Base-by-base conservation (phyloP, 2,888 invertebrate species). In the Salpingus planirostris region DNA sequence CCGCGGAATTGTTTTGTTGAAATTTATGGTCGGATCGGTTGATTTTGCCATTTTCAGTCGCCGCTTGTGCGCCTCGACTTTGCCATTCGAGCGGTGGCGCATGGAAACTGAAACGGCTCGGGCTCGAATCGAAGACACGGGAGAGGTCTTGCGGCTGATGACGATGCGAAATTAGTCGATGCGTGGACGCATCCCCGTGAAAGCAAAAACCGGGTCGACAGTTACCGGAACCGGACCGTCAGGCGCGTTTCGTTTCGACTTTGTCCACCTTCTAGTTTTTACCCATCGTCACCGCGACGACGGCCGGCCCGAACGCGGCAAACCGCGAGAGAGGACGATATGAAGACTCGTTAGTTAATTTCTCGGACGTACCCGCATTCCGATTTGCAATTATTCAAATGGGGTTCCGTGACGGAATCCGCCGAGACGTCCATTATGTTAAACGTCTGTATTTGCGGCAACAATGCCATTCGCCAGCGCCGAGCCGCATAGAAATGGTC, bases 241-340 rank as follows among this genome's bases (percentile, higher is more conserved):
- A 37, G 36, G 33, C 46, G n/a, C n/a, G n/a, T n/a, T n/a, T n/a
- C n/a, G n/a, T n/a, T n/a, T n/a, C n/a, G n/a, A n/a, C n/a, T n/a
- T n/a, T n/a, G n/a, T 38, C 48, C 44, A 40, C 50, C 43, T 49
- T 51, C 57, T 52, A 56, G 55, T 57, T 58, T 58, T 58, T 55
- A 11, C 10, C 22, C 23, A 27, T 34, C 25, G 34, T 29, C 18
- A 21, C 10, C 15, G 21, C 18, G 27, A 22, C 10, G 13, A 24
- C 31, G 31, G 21, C 13, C 27, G 27, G 10, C 23, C 22, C 32
- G 27, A 13, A 21, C 27, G 36, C 27, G 27, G 31, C 31, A 31
- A 36, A 30, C 36, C 36, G 36, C 31, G 31, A 36, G 31, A 29
- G n/a, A n/a, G n/a, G n/a, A n/a, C n/a, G n/a, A n/a, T n/a, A n/a